phyloP scores from a whole-genome alignment of 2,113 vertebrate species.

The Eira barbara region DNA sequence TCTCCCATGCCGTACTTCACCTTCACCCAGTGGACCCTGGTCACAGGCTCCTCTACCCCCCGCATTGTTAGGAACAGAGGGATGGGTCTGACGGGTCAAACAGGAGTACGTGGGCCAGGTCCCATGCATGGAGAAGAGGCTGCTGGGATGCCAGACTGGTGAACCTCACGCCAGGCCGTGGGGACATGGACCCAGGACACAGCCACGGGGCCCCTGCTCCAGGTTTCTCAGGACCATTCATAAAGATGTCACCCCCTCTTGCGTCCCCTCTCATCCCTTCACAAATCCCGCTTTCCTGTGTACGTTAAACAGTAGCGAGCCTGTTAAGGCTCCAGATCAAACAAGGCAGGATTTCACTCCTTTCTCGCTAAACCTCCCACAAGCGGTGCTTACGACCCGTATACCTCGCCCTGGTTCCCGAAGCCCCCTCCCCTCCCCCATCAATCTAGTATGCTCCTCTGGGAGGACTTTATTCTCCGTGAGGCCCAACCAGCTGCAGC shows the following conservation, averaged over 20 bases:
- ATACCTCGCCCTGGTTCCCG: background rate
- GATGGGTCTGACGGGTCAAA: background rate
- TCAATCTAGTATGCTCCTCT: background rate
- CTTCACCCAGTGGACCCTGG: background rate
- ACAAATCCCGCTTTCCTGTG: constrained; percentile 34
- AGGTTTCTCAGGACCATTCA: constrained; percentile 21
- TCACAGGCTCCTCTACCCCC: background rate
- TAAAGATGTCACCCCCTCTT: background rate
- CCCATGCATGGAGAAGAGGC: background rate
- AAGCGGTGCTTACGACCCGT: background rate
- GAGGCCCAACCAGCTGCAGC: background rate
- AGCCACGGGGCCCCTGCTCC: background rate
- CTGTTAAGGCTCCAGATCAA: constrained; percentile 54
- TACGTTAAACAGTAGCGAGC: constrained; percentile 45
- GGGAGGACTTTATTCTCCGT: background rate
- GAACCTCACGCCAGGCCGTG: background rate
- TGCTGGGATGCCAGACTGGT: background rate
- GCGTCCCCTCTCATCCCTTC: background rate
- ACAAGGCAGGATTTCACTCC: constrained; percentile 23
- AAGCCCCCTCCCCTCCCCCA: background rate
- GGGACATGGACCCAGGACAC: background rate
- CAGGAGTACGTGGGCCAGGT: background rate
- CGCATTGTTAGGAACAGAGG: background rate
- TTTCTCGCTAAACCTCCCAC: constrained; percentile 2
- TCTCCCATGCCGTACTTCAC: background rate